Base-by-base conservation (phyloP, 2,797 vertebrate species). In the Momotus momota region DNA sequence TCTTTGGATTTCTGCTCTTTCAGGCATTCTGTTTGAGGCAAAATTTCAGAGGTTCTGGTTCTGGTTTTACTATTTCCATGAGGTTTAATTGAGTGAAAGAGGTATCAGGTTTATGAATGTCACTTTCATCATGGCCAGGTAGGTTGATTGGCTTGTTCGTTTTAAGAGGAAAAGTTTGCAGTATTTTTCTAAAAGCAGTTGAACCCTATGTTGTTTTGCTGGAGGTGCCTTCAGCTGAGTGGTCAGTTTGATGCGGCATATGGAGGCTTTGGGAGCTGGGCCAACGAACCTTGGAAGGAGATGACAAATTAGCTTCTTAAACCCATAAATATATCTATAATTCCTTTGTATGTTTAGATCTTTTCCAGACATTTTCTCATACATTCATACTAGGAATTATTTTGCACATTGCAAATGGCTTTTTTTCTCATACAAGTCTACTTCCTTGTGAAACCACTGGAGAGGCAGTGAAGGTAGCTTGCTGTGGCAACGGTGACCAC, bases 1-100 rank as follows among this genome's bases (percentile, higher is more conserved):
- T 57, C 67, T 73, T 88, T 75, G 66, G 58, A 62, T 72, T 86
- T 75, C 58, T 84, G 33, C n/a, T 79, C 14, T 90, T 85, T 77
- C 38, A 69, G 61, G 69, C 21, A 15, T 61, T 86, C 46, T 79
- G 61, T 61, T 35, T 62, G n/a, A 87, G 75, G 57, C 58, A 90
- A 61, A 94, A 79, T 58, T 89, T 87, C 29, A 38, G 77, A 58
- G 62, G 71, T 94, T 87, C 61, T 74, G 11, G 9, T 71, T 91
- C 64, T 54, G 57, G 15, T 66, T 92, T 72, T 91, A 38, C 69
- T 90, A 40, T 65, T 82, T 86, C 35, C 31, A 14, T 65, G 45
- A 78, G 43, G 14, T 69, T 90, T 81, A 89, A 31, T 9, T 41
- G 45, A 57, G 22, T 65, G 43, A 71, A 61, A 86, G 66, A 62